phyloP scores from a whole-genome alignment of 2,888 invertebrate species.

The Tillus elongatus region DNA sequence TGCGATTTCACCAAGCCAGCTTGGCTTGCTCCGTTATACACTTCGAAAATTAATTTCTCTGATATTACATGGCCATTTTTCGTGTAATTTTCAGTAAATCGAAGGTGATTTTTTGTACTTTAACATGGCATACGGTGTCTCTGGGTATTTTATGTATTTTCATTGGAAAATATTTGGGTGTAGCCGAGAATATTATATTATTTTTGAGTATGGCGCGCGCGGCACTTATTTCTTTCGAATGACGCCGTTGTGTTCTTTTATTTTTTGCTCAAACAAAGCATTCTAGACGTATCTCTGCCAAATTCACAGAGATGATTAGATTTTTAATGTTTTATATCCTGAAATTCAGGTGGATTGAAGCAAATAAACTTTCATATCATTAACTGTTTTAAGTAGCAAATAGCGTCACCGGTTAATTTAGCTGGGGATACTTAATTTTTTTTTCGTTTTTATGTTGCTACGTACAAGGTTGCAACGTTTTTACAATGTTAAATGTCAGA shows the following conservation, averaged over 20 bases:
- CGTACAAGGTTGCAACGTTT: too few relatives aligned
- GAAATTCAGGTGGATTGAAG: too few relatives aligned
- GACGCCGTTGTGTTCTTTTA: constrained; percentile 12
- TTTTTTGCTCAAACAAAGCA: too few relatives aligned
- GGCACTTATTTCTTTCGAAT: constrained; percentile 29
- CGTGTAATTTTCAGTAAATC: constrained; percentile 24
- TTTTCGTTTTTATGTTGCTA: too few relatives aligned
- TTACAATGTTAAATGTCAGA: too few relatives aligned
- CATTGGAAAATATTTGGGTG: constrained; percentile 39
- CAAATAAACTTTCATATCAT: too few relatives aligned
- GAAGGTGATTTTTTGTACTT: constrained; percentile 31
- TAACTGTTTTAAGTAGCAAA: too few relatives aligned
- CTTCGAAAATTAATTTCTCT: constrained; percentile 37
- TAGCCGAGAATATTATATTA: constrained; percentile 38
- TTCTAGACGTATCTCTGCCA: too few relatives aligned
- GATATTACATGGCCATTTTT: constrained; percentile 15
- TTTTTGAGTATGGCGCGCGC: constrained; percentile 39
- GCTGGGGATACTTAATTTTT: too few relatives aligned
- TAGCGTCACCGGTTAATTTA: too few relatives aligned
- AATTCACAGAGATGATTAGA: too few relatives aligned
- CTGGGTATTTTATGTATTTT: constrained; percentile 16
- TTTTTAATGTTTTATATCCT: too few relatives aligned
- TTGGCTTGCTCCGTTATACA: constrained; percentile 20
- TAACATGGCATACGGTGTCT: constrained; percentile 21
- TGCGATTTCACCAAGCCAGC: constrained; percentile 27